Evolutionary conservation across 2,113 vertebrate species (phyloP), one percentile per base, ranked within the genome.

Genomic region (Centropus bengalensis): DNA sequence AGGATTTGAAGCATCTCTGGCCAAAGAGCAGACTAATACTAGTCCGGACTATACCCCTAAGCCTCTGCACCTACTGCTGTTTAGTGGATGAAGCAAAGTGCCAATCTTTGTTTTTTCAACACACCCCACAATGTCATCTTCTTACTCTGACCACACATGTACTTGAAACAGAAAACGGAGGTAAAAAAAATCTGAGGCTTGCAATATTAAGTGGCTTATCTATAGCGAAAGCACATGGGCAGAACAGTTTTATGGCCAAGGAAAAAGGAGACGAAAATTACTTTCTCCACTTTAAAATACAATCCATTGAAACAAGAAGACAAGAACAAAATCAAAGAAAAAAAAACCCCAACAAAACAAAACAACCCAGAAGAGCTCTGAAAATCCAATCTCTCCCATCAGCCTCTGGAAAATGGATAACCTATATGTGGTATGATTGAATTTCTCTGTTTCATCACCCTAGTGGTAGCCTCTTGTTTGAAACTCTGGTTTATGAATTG

Each of bases 371-470:
- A 93, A 95, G 76, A 93, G 52, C 60, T 83, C 85, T 90, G 94
- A 96, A 96, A 96, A 97, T 96, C 86, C 90, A 97, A 95, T 95
- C 89, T 91, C 62, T 88, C 81, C 89, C 82, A 89, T 94, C 95
- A 95, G 86, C 49, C 60, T 77, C 73, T 93, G 88, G 80, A 94
- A 97, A 96, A 95, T 93, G 87, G 95, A 96, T 96, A 93, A 97
- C 93, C 89, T 93, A 95, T 86, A 68, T 10, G 30, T 92, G 86
- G 22, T 70, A 70, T 94, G 91, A 96, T 95, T 96, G 77, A 97
- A 96, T 96, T 96, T 92, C 82, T 94, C 88, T 86, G 89, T 86
- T 95, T 95, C 94, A 95, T 95, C 94, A 94, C 91, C 95, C 91
- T 96, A 94, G 95, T 71, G 87, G 95, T 92, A 91, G 87, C 70